These are phyloP conservation scores for Zoanthus sansibaricus DNA, from an alignment of 92 coral and sea anemone genomes.

Conservation along the genomic window DNA sequence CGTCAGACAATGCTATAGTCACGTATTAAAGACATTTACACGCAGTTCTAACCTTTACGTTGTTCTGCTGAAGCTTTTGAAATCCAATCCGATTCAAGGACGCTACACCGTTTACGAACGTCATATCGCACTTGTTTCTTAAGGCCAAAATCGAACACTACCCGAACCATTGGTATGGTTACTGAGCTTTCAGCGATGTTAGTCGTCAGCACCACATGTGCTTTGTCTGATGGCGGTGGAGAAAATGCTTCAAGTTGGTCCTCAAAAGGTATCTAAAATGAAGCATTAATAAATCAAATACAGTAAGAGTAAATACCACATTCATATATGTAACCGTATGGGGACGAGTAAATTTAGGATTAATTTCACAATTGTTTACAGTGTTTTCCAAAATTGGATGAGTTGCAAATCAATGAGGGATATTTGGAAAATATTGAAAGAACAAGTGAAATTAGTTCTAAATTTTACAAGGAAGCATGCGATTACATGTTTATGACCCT, in stretches of 20 bases:
- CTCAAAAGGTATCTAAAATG: slow-evolving; percentile 32
- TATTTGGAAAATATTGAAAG: too few relatives aligned
- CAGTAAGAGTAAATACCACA: not conserved
- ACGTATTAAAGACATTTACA: too few relatives aligned
- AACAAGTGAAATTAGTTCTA: too few relatives aligned
- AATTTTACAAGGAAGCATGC: too few relatives aligned
- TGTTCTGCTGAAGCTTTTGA: slow-evolving; percentile 39
- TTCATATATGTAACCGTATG: too few relatives aligned
- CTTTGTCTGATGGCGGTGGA: slow-evolving; percentile 22
- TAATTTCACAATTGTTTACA: too few relatives aligned
- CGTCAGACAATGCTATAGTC: too few relatives aligned
- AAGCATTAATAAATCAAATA: not conserved
- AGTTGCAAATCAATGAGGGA: too few relatives aligned
- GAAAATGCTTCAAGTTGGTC: slow-evolving; percentile 34
- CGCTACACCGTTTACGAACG: slow-evolving; percentile 16
- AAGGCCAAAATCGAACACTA: slow-evolving; percentile 40
- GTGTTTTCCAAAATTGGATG: too few relatives aligned
- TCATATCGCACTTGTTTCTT: slow-evolving; percentile 6
- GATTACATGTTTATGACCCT: not conserved
- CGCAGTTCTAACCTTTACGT: slow-evolving; percentile 30
- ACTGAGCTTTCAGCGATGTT: slow-evolving; percentile 39
- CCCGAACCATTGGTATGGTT: slow-evolving; percentile 46
- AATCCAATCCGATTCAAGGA: slow-evolving; percentile 31
- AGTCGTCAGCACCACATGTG: slow-evolving; percentile 36
- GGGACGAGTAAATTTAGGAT: too few relatives aligned